These are phyloP conservation scores for Danio jaintianensis DNA, from an alignment of 2,797 vertebrate species.

Conservation along the genomic window DNA sequence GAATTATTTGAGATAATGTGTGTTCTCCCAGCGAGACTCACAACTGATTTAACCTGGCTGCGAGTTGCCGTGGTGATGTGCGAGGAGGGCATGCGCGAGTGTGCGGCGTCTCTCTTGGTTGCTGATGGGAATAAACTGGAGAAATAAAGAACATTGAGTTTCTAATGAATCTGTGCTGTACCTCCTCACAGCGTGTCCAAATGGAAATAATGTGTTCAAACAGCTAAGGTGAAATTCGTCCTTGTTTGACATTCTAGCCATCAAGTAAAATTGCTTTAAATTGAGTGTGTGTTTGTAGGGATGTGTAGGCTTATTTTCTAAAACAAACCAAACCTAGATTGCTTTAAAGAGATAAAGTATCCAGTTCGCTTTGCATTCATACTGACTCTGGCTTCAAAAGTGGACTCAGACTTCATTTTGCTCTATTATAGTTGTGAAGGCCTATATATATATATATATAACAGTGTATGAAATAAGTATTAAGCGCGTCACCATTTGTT, in stretches of 20 bases:
- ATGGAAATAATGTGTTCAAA: constrained; percentile 10
- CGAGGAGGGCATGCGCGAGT: not conserved
- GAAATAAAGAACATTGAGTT: constrained; percentile 19
- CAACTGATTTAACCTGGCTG: constrained; percentile 51
- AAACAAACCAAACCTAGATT: not conserved
- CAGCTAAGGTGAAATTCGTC: constrained; percentile 19
- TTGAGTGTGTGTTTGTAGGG: not conserved
- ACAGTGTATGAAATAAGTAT: too few species aligned
- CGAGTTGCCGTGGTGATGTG: constrained; percentile 49
- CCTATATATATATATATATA: not conserved
- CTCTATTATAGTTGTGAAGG: not conserved
- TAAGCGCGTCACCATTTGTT: too few species aligned
- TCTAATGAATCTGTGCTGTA: constrained; percentile 32
- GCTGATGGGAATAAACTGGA: constrained; percentile 41
- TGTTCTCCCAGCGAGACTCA: constrained; percentile 40
- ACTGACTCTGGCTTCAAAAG: not conserved
- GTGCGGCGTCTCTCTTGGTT: constrained; percentile 21
- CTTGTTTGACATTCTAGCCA: constrained; percentile 32
- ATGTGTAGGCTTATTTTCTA: not conserved
- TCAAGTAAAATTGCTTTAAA: constrained; percentile 1
- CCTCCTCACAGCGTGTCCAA: constrained; percentile 1
- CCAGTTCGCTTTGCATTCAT: not conserved
- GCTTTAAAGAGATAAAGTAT: not conserved
- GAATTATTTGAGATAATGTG: constrained; percentile 54
- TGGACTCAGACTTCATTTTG: not conserved